Conservation (phyloP, 1,140 invertebrate species). For the Lasioglossum baleicum region DNA sequence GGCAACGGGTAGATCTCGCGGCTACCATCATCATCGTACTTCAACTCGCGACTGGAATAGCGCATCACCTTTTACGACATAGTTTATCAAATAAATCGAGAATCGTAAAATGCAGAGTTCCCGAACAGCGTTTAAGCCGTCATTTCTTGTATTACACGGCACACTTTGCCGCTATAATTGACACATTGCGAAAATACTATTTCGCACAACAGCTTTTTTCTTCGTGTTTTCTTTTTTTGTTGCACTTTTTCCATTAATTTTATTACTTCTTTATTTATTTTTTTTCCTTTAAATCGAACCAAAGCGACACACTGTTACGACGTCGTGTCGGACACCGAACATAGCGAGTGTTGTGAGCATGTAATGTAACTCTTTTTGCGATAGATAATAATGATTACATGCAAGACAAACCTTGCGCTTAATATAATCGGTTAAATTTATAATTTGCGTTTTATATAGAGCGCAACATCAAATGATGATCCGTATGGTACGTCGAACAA, state of each 20-base stretch:
- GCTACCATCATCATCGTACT: slow-evolving; percentile 10
- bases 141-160: slow-evolving; percentile 19
- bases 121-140: slow-evolving; percentile 11
- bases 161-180: slow-evolving; percentile 56
- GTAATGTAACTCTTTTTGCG: slow-evolving; percentile 25
- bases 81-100: slow-evolving; percentile 32
- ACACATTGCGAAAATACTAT: slow-evolving; percentile 47
- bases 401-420: slow-evolving; percentile 16
- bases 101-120: slow-evolving; percentile 40
- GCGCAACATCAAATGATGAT: slow-evolving; percentile 17
- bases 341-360: slow-evolving; percentile 54
- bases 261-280: not conserved
- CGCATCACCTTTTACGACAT: slow-evolving; percentile 25
- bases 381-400: slow-evolving; percentile 26
- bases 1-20: not conserved
- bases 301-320: slow-evolving; percentile 34
- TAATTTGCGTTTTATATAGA: slow-evolving; percentile 19
- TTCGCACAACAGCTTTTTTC: slow-evolving; percentile 23
- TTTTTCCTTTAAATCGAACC: slow-evolving; percentile 10
- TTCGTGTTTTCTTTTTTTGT: not conserved
- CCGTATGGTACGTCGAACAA: slow-evolving; percentile 1
- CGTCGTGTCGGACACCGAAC: slow-evolving; percentile 45
- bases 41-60: slow-evolving; percentile 23
- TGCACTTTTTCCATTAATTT: not conserved
- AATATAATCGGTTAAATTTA: slow-evolving; percentile 18